Base-by-base conservation (phyloP, 1,140 invertebrate genomes). In the Lordiphosa stackelbergi region DNA sequence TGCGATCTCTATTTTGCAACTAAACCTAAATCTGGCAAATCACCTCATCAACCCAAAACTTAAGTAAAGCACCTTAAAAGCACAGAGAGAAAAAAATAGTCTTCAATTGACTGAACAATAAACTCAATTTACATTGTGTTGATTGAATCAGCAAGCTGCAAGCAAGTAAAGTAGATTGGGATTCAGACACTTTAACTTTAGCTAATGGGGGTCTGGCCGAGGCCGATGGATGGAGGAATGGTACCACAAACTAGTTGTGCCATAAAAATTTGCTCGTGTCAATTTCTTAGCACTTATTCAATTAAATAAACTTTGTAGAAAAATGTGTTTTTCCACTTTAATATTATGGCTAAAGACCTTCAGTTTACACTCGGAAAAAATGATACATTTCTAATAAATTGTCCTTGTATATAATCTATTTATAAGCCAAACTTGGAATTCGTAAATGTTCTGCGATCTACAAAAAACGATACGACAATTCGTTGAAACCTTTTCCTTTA, bases 151-250 rank as follows among this genome's bases (percentile, higher is more conserved):
- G 64, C 61, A 68, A 53, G 13, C 11, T 12, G 38, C 16, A 38
- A 62, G 52, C 61, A 59, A 72, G 72, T 79, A 63, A 69, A 66
- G 16, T 43, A 57, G 63, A 71, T 81, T 79, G 62, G 59, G 77
- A 72, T 62, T 83, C 46, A 46, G 65, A 81, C 75, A 79, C 75
- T 73, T 83, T 72, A 79, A 83, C 71, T 72, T 75, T 62, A 41
- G 42, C 55, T 68, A 73, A 61, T 40, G 54, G 63, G 49, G 34
- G 34, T 53, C 35, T 10, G 13, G 9, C 47, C 24, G 12, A 31
- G 28, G 28, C 28, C 28, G 7, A 31, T 31, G 28, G 6, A 8
- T 31, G 28, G 28, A 31, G 2, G 28, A 7, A 8, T 31, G 28
- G 28, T 31, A 31, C 28, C 28, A 31, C 28, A 31, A 31, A 31